Percentiles rank a stretch among this genome's conserved stretches.
These are phyloP conservation scores for Mesochorus sp. DNA, from an alignment of 2,888 invertebrate species.

Conservation along the genomic window DNA sequence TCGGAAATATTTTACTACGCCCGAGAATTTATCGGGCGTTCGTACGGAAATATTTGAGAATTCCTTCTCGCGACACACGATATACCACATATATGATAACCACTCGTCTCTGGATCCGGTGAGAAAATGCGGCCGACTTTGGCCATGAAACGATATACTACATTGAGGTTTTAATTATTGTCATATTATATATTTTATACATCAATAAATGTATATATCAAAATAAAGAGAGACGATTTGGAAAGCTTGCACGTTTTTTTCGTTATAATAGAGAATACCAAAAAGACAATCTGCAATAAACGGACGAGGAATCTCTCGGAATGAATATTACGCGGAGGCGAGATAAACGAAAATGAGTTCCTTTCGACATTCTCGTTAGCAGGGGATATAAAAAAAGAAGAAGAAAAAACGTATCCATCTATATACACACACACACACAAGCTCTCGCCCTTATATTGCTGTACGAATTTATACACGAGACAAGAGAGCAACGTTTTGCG, in stretches of 20 bases:
- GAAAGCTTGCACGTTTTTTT: no score
- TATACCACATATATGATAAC: slow-evolving; percentile 15
- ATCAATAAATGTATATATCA: background rate
- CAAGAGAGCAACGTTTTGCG: slow-evolving; percentile 5
- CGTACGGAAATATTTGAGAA: slow-evolving; percentile 76
- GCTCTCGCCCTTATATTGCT: background rate
- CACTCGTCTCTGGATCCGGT: slow-evolving; percentile 8
- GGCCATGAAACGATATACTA: slow-evolving; percentile 21
- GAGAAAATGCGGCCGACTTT: slow-evolving; percentile 51
- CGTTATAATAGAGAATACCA: no score
- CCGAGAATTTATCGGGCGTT: slow-evolving; percentile 78
- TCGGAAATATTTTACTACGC: slow-evolving; percentile 77
- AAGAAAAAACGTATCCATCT: no score
- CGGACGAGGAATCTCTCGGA: background rate
- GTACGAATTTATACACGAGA: background rate
- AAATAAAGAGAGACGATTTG: background rate
- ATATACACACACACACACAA: background rate
- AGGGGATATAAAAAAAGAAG: background rate
- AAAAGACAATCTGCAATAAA: no score
- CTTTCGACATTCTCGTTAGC: slow-evolving; percentile 40
- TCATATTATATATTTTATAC: background rate
- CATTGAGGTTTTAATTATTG: no score
- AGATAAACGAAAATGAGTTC: background rate
- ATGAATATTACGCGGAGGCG: background rate
- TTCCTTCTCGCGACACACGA: slow-evolving; percentile 70